Evolutionary conservation across 1,140 invertebrate genomes (phyloP), one percentile per base, ranked within the genome.

Genomic region (Megalopta genalis): DNA sequence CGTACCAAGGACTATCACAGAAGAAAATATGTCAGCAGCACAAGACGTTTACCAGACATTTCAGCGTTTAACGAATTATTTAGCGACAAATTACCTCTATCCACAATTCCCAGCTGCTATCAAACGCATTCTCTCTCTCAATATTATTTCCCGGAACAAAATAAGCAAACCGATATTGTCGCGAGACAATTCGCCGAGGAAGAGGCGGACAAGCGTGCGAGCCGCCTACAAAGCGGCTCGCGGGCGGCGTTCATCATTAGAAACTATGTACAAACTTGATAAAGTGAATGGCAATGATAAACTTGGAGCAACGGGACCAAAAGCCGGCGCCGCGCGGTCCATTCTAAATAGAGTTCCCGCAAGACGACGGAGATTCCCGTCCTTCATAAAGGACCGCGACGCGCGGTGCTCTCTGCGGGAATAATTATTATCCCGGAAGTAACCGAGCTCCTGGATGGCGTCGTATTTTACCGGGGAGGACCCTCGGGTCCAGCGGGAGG

Each of bases 391-490:
- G 54, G 16, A 25, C 65, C 25, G 23, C 25, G 60, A 14, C 14
- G 16, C 49, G 10, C 65, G n/a, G 7, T 6, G 42, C 42, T 21
- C 52, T 62, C 57, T 27, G 32, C 21, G 57, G 32, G 46, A 64
- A 78, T 78, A 78, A 78, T 78, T 78, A 78, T 71, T 72, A 72
- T 64, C 68, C 37, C 68, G 76, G 46, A 72, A 78, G 68, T 54
- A 64, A 42, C 49, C 52, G 46, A 54, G 46, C 27, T n/a, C 42
- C 39, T 10, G 65, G 23, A 49, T 42, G 32, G 32, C 32, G 27
- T 23, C n/a, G 68, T 72, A 57, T 72, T 72, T 62, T 68, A 64
- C 39, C 25, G 8, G 60, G 54, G 46, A 18, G 14, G 62, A 16
- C 16, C 32, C 21, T 21, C 32, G 1, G 21, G 32, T 77, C 32